Base-by-base conservation (phyloP, 2,113 vertebrate species). In the Tupaia chinensis region DNA sequence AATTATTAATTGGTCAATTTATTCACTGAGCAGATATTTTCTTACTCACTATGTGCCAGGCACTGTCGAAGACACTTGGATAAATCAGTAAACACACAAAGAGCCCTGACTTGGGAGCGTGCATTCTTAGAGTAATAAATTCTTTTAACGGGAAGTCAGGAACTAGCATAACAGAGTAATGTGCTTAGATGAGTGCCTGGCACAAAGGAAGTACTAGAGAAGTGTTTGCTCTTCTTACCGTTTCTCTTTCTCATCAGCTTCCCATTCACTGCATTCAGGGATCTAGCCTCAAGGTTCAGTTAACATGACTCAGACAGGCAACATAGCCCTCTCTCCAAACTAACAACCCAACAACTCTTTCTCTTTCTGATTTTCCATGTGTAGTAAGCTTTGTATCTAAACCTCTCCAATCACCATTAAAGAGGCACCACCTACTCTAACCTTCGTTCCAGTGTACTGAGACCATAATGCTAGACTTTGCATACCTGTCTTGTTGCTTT, bases 21-120 rank as follows among this genome's bases (percentile, higher is more conserved):
- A 92, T 87, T 76, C 70, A 65, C 3, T 88, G 66, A 87, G 79
- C 5, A 94, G 93, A 93, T 56, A 93, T 77, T 15, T 19, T 4
- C 73, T 27, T 72, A 58, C 20, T 77, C 81, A 56, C 13, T 82
- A 68, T 61, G 54, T 73, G 69, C 32, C 69, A 87, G 20, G 3
- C 8, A 61, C 44, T 95, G 10, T 74, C 91, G 19, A 76, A 82
- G 72, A 4, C 14, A 84, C 66, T 91, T 77, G 11, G 22, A n/a
- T 93, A 22, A 81, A 34, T 89, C 32, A 17, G 3, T 84, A 32
- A 89, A 89, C 13, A 68, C 80, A 69, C 9, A 68, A 96, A 54
- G 20, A 73, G 63, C 53, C 29, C 15, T 19, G 4, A 56, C 53
- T 74, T 74, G 54, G 22, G 11, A n/a, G 2, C 22, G 89, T 65